Evolutionary conservation across 2,797 vertebrate species (phyloP).

Genomic region (Coregonus suidteri): DNA sequence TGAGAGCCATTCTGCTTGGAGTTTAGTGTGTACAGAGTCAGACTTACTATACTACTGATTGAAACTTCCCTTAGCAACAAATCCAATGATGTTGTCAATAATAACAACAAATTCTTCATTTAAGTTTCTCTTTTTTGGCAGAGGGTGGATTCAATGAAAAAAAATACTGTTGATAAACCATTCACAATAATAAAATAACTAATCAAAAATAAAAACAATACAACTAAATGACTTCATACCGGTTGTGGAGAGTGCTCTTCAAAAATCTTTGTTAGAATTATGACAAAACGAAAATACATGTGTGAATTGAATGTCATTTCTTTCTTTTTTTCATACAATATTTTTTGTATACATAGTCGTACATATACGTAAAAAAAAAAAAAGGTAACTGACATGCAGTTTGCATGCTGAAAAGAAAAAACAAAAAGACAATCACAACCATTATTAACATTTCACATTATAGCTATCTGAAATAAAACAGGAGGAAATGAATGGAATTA

Average conservation of each 20-base stretch:
- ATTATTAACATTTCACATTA: constrained; percentile 78
- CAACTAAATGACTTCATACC: constrained; percentile 64
- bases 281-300: constrained; percentile 57
- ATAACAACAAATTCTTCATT: constrained; percentile 44
- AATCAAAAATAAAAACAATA: constrained; percentile 55
- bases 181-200: constrained; percentile 56
- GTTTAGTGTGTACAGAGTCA: constrained; percentile 61
- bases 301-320: constrained; percentile 47
- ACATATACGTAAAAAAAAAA: constrained; percentile 59
- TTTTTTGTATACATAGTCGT: constrained; percentile 66
- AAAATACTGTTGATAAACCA: constrained; percentile 48
- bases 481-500: constrained; percentile 60
- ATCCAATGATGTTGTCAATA: constrained; percentile 31
- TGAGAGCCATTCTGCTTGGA: constrained; percentile 36
- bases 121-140: constrained; percentile 36
- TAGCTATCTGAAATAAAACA: constrained; percentile 51
- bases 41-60: constrained; percentile 33
- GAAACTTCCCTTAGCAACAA: constrained; percentile 44
- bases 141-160: constrained; percentile 51
- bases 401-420: constrained; percentile 54
- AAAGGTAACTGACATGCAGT: constrained; percentile 61
- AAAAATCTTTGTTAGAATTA: constrained; percentile 38
- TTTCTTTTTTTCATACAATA: constrained; percentile 62
- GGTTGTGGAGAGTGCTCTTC: constrained; percentile 22
- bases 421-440: constrained; percentile 53